phyloP scores from a whole-genome alignment of 2,113 vertebrate genomes.

The Ceyx melanurus region DNA sequence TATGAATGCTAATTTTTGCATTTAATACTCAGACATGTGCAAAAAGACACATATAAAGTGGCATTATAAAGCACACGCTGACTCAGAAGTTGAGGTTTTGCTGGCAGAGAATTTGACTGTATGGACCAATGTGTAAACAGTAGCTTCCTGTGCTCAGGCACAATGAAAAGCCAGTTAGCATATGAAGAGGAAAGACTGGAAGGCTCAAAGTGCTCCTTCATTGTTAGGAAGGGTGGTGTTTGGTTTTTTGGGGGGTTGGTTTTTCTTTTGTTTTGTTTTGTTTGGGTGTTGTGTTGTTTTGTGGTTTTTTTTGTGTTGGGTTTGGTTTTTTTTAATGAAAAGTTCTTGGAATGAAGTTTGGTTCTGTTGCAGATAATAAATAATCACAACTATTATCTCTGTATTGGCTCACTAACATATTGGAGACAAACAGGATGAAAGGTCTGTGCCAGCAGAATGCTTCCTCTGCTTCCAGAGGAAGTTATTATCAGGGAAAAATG shows the following conservation, averaged over 20 bases:
- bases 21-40: not conserved
- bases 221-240: not conserved
- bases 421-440: not conserved
- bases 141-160: not conserved
- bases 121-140: not conserved
- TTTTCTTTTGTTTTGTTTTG: too few species aligned
- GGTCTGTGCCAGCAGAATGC: not conserved
- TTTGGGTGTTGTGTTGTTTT: not conserved
- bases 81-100: not conserved
- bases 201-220: not conserved
- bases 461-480: not conserved
- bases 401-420: fast-evolving
- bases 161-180: not conserved
- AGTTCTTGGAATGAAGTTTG: not conserved
- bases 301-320: too few species aligned
- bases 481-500: not conserved
- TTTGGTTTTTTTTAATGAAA: too few species aligned
- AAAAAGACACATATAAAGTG: not conserved
- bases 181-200: not conserved
- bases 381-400: not conserved
- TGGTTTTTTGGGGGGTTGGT: too few species aligned
- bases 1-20: not conserved
- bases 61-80: not conserved
- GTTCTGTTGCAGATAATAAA: not conserved
- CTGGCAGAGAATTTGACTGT: not conserved